Evolutionary conservation across 2,797 vertebrate species (phyloP).

Genomic region (Helarctos malayanus): DNA sequence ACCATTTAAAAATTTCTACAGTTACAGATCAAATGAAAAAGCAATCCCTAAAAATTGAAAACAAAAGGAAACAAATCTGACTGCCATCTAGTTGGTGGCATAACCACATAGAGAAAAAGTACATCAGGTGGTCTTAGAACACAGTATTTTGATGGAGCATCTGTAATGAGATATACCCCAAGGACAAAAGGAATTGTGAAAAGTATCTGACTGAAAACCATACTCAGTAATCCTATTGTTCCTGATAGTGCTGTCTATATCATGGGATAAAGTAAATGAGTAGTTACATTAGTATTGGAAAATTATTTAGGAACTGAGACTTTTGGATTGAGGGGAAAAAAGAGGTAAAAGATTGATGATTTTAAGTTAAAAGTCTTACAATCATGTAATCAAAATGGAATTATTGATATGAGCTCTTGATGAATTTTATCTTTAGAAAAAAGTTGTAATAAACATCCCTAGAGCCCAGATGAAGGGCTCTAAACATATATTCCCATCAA

Average conservation of each 20-base stretch:
- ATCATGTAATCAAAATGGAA: conserved; percentile 41
- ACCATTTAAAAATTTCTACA: not conserved
- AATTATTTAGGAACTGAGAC: not conserved
- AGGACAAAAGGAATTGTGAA: not conserved
- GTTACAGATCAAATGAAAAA: conserved; percentile 1
- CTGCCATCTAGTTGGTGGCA: not conserved
- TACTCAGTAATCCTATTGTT: not conserved
- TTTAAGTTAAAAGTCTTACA: conserved; percentile 41
- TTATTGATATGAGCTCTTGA: conserved; percentile 37
- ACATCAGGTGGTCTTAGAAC: not conserved
- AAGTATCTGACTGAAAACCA: not conserved
- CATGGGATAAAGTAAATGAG: not conserved
- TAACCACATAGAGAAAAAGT: not conserved
- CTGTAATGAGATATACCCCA: not conserved
- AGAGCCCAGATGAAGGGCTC: conserved; percentile 14
- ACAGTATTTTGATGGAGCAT: not conserved
- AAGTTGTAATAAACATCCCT: conserved; percentile 41
- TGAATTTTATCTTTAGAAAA: conserved; percentile 45
- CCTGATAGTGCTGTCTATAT: not conserved
- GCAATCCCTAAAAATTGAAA: not conserved
- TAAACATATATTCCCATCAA: conserved; percentile 56
- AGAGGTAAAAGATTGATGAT: not conserved
- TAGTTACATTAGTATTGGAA: not conserved
- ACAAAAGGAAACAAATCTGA: conserved; percentile 1
- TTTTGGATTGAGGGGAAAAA: not conserved